phyloP scores from a whole-genome alignment of 2,888 invertebrate genomes.

The Calameuta filiformis region DNA sequence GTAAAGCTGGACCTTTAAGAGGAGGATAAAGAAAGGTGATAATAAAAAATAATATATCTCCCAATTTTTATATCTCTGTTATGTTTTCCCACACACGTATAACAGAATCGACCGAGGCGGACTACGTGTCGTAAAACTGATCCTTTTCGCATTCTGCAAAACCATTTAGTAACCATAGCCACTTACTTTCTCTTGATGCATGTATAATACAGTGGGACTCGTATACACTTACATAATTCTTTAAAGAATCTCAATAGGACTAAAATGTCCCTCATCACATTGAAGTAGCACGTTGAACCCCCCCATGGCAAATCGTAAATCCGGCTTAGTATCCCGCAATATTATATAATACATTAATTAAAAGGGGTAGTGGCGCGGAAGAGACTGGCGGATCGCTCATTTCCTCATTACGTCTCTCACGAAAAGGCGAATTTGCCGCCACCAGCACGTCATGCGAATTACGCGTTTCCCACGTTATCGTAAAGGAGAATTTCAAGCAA shows the following conservation, averaged over 20 bases:
- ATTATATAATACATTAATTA: not conserved
- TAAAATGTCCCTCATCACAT: not conserved
- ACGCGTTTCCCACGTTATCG: not conserved
- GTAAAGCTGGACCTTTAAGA: too few relatives aligned
- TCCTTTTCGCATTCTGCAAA: not conserved
- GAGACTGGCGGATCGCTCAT: not conserved
- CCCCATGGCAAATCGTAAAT: not conserved
- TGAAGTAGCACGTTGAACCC: not conserved
- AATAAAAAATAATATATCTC: not conserved
- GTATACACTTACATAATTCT: not conserved
- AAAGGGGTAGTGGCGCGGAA: not conserved
- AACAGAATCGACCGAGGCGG: not conserved
- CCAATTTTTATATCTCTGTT: not conserved
- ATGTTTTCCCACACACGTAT: not conserved
- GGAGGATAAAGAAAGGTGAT: not conserved
- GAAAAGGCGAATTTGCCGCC: not conserved
- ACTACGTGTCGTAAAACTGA: not conserved
- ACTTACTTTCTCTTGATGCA: not conserved
- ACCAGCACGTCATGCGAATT: not conserved
- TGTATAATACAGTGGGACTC: not conserved
- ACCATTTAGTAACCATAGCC: not conserved
- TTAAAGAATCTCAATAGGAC: not conserved
- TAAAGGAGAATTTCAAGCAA: not conserved
- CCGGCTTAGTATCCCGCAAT: not conserved
- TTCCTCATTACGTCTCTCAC: not conserved